phyloP scores from a whole-genome alignment of 2,888 invertebrate species.

The Anticlea derivata region DNA sequence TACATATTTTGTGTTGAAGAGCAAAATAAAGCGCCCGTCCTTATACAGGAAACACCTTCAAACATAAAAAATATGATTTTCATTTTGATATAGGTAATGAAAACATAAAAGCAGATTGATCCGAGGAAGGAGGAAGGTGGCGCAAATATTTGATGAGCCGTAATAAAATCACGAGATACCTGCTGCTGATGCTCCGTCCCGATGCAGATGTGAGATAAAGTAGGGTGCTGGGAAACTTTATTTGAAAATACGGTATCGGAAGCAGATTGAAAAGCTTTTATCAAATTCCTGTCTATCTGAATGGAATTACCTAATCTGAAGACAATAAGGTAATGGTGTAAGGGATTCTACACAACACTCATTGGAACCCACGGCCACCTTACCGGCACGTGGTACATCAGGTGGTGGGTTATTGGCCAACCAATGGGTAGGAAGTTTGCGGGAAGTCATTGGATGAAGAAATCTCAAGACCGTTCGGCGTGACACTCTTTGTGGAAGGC shows the following conservation, averaged over 20 bases:
- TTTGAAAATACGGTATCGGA: constrained; percentile 6
- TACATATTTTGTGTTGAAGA: no score
- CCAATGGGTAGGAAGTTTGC: no score
- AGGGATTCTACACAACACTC: no score
- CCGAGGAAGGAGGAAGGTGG: constrained; percentile 33
- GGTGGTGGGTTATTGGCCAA: no score
- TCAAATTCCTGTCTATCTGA: background rate
- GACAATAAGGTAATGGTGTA: no score
- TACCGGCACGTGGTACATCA: no score
- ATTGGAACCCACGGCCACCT: no score
- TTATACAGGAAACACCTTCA: constrained; percentile 15
- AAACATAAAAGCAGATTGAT: constrained; percentile 33
- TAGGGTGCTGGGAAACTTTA: constrained; percentile 4
- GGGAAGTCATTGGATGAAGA: no score
- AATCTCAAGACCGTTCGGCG: no score
- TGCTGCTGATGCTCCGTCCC: constrained; percentile 41
- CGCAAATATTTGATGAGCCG: constrained; percentile 61
- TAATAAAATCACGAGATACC: constrained; percentile 70
- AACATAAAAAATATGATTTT: constrained; percentile 27
- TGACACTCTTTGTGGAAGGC: no score
- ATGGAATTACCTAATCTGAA: background rate
- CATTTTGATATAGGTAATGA: constrained; percentile 31
- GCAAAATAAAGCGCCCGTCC: no score
- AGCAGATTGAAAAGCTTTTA: constrained; percentile 6
- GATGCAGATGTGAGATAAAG: constrained; percentile 14